phyloP scores from a whole-genome alignment of 1,140 invertebrate genomes.

The Heliothis subflexa region DNA sequence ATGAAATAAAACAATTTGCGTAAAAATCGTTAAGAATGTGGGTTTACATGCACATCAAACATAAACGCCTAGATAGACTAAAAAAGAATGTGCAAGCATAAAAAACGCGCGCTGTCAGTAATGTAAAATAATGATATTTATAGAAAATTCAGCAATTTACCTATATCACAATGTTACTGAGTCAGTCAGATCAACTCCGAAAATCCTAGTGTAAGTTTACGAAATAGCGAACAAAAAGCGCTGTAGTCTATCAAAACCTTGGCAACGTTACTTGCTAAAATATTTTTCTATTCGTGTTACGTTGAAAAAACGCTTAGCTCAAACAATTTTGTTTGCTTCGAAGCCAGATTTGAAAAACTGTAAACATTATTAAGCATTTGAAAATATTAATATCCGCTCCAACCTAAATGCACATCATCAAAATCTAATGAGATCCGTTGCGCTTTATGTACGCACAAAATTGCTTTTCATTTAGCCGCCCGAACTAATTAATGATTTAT shows the following conservation, averaged over 20 bases:
- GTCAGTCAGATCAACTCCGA: not conserved
- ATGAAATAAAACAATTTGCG: no score
- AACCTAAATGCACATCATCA: conserved; percentile 1
- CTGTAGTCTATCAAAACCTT: conserved; percentile 30
- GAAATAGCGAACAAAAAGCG: not conserved
- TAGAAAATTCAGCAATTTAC: not conserved
- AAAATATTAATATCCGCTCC: not conserved
- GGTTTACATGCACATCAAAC: no score
- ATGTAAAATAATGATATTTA: no score
- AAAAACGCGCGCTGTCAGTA: no score
- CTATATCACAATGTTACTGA: not conserved
- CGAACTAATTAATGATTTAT: not conserved
- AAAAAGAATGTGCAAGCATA: no score
- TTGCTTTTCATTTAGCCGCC: conserved; percentile 12
- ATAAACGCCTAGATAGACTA: no score
- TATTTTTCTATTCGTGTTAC: conserved; percentile 15
- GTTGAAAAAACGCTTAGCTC: not conserved
- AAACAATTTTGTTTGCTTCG: conserved; percentile 5
- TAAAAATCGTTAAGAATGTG: no score
- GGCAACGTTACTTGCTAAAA: not conserved
- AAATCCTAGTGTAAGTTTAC: not conserved
- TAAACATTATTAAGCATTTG: conserved; percentile 14
- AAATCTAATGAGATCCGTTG: not conserved
- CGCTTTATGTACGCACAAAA: not conserved
- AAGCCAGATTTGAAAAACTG: not conserved